These are phyloP conservation scores for Python bivittatus DNA, from an alignment of 2,113 vertebrate genomes.

Conservation along the genomic window DNA sequence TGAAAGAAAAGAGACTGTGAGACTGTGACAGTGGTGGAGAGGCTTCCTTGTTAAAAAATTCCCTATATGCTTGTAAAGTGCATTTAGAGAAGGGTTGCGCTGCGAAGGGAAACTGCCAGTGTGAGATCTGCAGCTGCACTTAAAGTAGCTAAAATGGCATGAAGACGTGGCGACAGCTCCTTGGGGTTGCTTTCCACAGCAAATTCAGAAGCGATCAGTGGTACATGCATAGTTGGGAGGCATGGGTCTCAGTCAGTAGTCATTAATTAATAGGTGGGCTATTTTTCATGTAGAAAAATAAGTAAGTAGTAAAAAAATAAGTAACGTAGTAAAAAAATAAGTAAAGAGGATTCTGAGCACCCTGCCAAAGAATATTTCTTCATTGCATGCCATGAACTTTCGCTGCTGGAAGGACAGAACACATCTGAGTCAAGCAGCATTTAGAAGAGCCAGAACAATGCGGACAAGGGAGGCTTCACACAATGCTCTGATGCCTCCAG, in stretches of 20 bases:
- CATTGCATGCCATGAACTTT: background rate
- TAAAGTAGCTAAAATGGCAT: constrained; percentile 19
- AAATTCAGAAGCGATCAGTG: constrained; percentile 14
- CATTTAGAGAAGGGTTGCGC: background rate
- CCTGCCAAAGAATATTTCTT: background rate
- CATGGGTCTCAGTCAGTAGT: background rate
- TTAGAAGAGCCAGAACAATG: background rate
- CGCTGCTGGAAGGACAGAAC: background rate
- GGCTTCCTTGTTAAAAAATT: constrained; percentile 11
- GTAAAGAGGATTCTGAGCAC: background rate
- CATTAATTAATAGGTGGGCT: background rate
- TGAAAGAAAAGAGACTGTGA: background rate
- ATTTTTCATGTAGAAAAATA: too few relatives aligned
- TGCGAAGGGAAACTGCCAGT: constrained; percentile 18
- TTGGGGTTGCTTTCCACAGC: constrained; percentile 8
- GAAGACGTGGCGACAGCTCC: constrained; percentile 48
- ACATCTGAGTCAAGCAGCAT: background rate
- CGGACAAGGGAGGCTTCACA: background rate
- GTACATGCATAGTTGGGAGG: constrained; percentile 9
- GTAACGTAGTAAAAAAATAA: too few relatives aligned
- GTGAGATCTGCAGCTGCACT: constrained; percentile 40
- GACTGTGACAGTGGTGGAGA: background rate
- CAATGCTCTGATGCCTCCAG: background rate
- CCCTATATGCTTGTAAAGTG: background rate
- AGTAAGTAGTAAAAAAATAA: too few relatives aligned